Evolutionary conservation across 2,797 vertebrate species (phyloP), one percentile per base, ranked within the genome.

Genomic region (Parauchenoglanis punctatus): DNA sequence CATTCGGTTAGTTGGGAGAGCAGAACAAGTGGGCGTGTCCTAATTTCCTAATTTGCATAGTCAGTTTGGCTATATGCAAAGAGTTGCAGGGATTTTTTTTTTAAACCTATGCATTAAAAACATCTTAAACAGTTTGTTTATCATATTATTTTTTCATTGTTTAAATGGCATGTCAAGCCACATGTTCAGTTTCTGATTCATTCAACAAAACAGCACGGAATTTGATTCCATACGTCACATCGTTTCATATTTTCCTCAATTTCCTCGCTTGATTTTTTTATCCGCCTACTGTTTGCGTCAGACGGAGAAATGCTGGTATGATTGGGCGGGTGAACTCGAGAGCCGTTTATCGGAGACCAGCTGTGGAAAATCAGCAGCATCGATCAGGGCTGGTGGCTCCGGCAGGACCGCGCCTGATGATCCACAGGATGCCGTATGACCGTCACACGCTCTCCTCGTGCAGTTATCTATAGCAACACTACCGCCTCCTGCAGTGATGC

Each of bases 351-450:
- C 84, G 88, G 86, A 67, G 40, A 56, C 28, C 54, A 52, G 65
- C 77, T 75, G 88, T 72, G 86, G 70, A 85, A 91, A 90, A 89
- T 89, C 83, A 89, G 86, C 83, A 81, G 85, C 85, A 88, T 88
- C 85, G 88, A 91, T 85, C 88, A 52, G 82, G 67, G 75, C 54
- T 35, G 52, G 72, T 58, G 84, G 77, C 65, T 88, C 87, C 82
- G 58, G 75, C 77, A 67, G 86, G 82, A 85, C 85, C 58, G 52
- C 61, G 78, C 70, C 76, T 85, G 87, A 85, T 76, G 77, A 89
- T 72, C 85, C 65, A 72, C 84, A 86, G 77, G 82, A 86, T 85
- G 83, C 87, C 58, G 59, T 70, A 76, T 86, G 87, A 80, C 68
- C 46, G 68, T 40, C 85, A 70, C 63, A 58, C 35, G 76, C 28